These are phyloP conservation scores for Escarpia spicata DNA, from an alignment of 2,888 invertebrate species.

Conservation along the genomic window DNA sequence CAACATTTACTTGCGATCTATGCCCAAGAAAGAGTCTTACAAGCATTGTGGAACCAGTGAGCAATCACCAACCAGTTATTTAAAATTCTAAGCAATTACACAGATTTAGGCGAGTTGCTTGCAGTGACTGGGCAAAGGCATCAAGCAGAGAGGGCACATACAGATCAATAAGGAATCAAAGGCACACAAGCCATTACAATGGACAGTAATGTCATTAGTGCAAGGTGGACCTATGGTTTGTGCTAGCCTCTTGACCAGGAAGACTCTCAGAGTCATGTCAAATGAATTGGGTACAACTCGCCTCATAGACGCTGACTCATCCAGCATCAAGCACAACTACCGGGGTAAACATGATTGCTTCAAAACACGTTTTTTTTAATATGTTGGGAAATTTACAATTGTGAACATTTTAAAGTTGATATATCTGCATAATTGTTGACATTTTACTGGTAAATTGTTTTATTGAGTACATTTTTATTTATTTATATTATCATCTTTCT, in stretches of 20 bases:
- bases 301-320: background rate
- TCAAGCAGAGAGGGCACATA: background rate
- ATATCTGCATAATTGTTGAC: too few relatives aligned
- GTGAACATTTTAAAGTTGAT: too few relatives aligned
- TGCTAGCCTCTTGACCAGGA: background rate
- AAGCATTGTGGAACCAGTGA: background rate
- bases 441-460: too few relatives aligned
- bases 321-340: too few relatives aligned
- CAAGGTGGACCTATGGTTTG: background rate
- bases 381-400: too few relatives aligned
- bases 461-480: too few relatives aligned
- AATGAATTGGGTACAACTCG: background rate
- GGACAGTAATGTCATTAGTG: background rate
- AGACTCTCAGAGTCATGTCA: background rate
- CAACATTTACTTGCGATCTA: background rate
- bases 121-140: background rate
- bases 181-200: background rate
- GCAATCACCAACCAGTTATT: background rate
- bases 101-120: background rate
- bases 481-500: too few relatives aligned
- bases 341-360: too few relatives aligned
- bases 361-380: too few relatives aligned
- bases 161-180: conserved; percentile 11
- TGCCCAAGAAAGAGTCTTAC: background rate
- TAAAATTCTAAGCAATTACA: background rate